Conservation (phyloP, 2,888 invertebrate genomes). For the Dasypolia templi region DNA sequence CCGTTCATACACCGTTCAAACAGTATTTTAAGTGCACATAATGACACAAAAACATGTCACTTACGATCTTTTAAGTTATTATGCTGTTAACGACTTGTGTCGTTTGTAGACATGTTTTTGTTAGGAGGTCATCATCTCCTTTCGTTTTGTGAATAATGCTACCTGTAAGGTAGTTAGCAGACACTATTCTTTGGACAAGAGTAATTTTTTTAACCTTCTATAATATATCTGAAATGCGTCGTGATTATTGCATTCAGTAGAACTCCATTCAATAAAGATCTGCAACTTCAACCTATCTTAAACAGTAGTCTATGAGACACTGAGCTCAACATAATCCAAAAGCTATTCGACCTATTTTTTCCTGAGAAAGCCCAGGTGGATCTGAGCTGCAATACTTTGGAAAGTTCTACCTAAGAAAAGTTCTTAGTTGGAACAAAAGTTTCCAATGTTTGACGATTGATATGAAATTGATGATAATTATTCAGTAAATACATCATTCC, state of each 20-base stretch:
- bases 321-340: neutral
- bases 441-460: too few relatives aligned
- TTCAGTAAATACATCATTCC: too few relatives aligned
- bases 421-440: too few relatives aligned
- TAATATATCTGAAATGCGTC: neutral
- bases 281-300: neutral
- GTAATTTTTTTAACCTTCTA: neutral
- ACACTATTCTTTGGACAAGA: constrained; percentile 2
- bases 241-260: neutral
- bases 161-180: neutral
- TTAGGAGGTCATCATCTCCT: constrained; percentile 30
- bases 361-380: neutral
- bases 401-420: too few relatives aligned
- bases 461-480: too few relatives aligned
- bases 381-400: too few relatives aligned
- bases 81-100: constrained; percentile 38
- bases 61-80: constrained; percentile 43
- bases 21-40: constrained; percentile 49
- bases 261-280: neutral
- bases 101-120: constrained; percentile 26
- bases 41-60: constrained; percentile 49
- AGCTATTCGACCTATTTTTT: neutral
- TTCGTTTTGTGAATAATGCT: constrained; percentile 17
- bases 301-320: neutral
- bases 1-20: constrained; percentile 46